Evolutionary conservation across 1,140 invertebrate species (phyloP), one percentile per base, ranked within the genome.

Genomic region (Lepidurus apus): DNA sequence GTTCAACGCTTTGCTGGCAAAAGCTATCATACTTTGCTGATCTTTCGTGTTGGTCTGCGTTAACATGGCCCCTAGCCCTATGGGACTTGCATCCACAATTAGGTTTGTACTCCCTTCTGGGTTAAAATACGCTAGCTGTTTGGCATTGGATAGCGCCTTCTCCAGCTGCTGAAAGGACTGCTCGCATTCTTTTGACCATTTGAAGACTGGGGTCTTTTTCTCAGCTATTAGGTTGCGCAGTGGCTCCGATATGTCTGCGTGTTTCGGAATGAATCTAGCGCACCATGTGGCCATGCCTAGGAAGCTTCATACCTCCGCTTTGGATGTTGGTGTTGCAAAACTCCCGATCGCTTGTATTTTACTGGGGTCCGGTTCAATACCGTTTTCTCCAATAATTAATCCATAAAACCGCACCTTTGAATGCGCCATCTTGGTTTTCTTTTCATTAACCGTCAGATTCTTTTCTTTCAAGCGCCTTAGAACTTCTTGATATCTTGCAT

Each of bases 31-130:
- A n/a, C 79, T 43, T 24, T 77, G 74, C 43, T 42, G 17, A 76
- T 43, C 43, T n/a, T 47, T 24, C 13, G 24, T 10, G 24, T 73
- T 47, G 17, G 17, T 17, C 47, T 53, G 77, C 17, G 76, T 34
- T 43, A 88, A 73, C 9, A 85, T 83, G 42, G 83, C 84, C 7
- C 85, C 86, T 43, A 87, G 79, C 4, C 84, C 86, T 53, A 82
- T 42, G 73, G 83, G 76, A 34, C 82, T 84, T 2, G 83, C 83
- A 82, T 88, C 87, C 1, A 83, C 83, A 43, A 82, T 82, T 4
- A 87, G 79, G 10, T 80, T 81, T 6, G 84, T 80, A 10, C 75
- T 79, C 78, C 83, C 82, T 11, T 82, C 80, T 34, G 73, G 24
- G 74, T 86, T 81, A 81, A 82, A 86, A 75, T 82, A 82, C 74